Conservation (phyloP, 2,797 vertebrate species). For the Tadarida brasiliensis region DNA sequence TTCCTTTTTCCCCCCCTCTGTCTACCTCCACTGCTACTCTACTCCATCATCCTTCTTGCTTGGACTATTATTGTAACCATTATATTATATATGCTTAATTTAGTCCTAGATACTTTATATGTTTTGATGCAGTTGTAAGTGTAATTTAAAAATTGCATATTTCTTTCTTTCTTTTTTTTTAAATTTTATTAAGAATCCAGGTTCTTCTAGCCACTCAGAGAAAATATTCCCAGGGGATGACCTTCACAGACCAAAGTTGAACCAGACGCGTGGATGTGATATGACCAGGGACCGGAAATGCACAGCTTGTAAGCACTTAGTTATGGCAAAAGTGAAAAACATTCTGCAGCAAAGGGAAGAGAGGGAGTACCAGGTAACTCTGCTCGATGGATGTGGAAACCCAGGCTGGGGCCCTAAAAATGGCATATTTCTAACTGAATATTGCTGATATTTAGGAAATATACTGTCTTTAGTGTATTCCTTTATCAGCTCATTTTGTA, state of each 20-base stretch:
- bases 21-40: background rate
- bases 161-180: too few relatives aligned
- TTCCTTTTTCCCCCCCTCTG: background rate
- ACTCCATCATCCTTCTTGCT: background rate
- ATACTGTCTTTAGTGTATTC: background rate
- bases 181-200: background rate
- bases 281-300: background rate
- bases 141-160: background rate
- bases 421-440: background rate
- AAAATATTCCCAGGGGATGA: background rate
- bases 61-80: background rate
- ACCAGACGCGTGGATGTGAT: fast-evolving
- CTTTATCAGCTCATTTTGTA: background rate
- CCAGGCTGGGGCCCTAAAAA: background rate
- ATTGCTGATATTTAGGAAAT: conserved; percentile 20
- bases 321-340: background rate
- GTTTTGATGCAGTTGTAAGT: conserved; percentile 6
- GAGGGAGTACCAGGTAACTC: background rate
- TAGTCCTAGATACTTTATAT: background rate
- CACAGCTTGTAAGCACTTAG: background rate
- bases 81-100: background rate
- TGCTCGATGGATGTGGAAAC: background rate
- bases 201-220: background rate
- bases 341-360: background rate
- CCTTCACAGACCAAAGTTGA: background rate